Conservation (phyloP, 2,888 invertebrate species). For the Lysandra bellargus region DNA sequence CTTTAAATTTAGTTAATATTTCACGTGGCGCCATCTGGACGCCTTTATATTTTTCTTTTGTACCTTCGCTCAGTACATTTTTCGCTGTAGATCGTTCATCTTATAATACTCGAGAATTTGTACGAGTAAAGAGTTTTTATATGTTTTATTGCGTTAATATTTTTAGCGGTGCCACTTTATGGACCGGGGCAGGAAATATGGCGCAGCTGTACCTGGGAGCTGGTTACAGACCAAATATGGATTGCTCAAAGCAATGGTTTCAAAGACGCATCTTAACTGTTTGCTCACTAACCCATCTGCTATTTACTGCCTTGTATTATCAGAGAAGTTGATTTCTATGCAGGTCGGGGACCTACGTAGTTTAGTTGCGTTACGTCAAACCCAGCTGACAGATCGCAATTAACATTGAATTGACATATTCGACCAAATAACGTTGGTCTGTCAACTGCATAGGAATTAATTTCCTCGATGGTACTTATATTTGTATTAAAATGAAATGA, state of each 20-base stretch:
- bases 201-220: background rate
- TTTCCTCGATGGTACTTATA: background rate
- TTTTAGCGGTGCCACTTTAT: constrained; percentile 12
- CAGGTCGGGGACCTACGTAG: too few species aligned
- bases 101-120: constrained; percentile 34
- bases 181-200: background rate
- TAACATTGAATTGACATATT: too few species aligned
- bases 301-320: background rate
- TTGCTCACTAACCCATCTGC: background rate
- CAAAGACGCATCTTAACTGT: background rate
- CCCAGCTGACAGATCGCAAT: too few species aligned
- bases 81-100: constrained; percentile 37
- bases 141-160: constrained; percentile 23
- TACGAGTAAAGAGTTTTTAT: constrained; percentile 13
- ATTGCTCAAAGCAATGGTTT: background rate
- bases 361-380: too few species aligned
- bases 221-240: background rate
- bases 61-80: constrained; percentile 38
- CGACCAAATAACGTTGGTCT: too few species aligned
- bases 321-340: too few species aligned
- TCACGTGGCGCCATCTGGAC: constrained; percentile 71
- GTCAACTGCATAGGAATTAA: too few species aligned
- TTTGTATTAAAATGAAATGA: too few species aligned
- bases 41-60: constrained; percentile 52
- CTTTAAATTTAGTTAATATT: constrained; percentile 74